Evolutionary conservation across 2,113 vertebrate genomes (phyloP), one percentile per base, ranked within the genome.

Genomic region (Phocoena sinus): DNA sequence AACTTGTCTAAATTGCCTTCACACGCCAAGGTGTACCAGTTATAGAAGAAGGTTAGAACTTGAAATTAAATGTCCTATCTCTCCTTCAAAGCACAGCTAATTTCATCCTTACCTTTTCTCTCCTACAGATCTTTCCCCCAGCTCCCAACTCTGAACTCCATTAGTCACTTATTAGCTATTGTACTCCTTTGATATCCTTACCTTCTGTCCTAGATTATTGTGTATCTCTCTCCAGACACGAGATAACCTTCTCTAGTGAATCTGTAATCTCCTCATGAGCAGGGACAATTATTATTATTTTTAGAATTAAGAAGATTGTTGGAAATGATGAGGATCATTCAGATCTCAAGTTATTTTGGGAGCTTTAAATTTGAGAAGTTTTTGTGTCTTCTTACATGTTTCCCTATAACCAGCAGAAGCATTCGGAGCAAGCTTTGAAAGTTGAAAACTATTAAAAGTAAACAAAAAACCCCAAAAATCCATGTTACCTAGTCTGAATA

Each of bases 251-350:
- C 12, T 17, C n/a, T 17, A 76, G 50, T 70, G 26, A 73, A 63
- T 65, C 21, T 65, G 31, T 33, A 88, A 77, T 50, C 41, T 86
- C 15, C 3, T 68, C 28, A 10, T 1, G 13, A 28, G 8, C 33
- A 91, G 44, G 33, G 18, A 65, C 3, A 25, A 89, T 71, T 94
- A 73, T 65, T 86, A 44, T 41, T 38, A 33, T 67, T 67, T 88
- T 80, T 74, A 95, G 33, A 93, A 88, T 81, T 79, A 88, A 68
- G 87, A 92, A 63, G 36, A 47, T 71, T 36, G 31, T 74, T 81
- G 25, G 58, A 53, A 70, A 65, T 84, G 65, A 83, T 38, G 38
- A 21, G 10, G n/a, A 21, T 73, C 14, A 53, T 58, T 91, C 13
- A 74, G 25, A 82, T 47, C 93, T 88, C 25, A 68, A 89, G 47